Conservation (phyloP, 2,888 invertebrate genomes). For the Drosophila limbata region DNA sequence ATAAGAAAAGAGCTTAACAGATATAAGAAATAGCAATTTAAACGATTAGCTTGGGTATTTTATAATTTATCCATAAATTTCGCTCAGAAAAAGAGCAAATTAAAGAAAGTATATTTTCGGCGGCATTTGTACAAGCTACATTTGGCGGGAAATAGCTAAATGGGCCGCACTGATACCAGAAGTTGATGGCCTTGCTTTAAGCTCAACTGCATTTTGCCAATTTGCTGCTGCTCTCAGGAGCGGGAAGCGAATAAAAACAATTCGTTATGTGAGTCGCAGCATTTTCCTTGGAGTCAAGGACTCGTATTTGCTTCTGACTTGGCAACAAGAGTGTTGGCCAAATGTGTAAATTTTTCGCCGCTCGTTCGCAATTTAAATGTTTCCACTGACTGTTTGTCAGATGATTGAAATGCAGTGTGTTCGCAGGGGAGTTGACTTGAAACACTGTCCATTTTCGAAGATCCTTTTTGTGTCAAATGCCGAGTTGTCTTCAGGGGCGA, state of each 20-base stretch:
- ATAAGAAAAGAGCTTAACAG: background rate
- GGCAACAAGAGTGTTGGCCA: conserved; percentile 10
- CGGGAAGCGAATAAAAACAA: conserved; percentile 60
- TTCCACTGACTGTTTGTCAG: conserved; percentile 33
- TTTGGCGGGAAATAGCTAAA: conserved; percentile 5
- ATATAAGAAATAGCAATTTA: too few species aligned
- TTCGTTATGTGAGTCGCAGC: conserved; percentile 63
- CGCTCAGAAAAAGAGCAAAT: too few species aligned
- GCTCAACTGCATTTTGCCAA: conserved; percentile 60
- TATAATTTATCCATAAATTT: too few species aligned
- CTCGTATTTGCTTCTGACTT: conserved; percentile 28
- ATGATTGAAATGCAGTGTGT: conserved; percentile 31
- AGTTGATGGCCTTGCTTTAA: conserved; percentile 19
- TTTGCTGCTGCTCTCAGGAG: conserved; percentile 43
- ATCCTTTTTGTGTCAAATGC: conserved; percentile 20
- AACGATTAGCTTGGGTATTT: too few species aligned
- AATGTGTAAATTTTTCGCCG: conserved; percentile 36
- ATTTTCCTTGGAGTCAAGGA: conserved; percentile 35
- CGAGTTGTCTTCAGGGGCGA: background rate
- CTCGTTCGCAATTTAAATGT: conserved; percentile 59
- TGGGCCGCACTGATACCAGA: background rate
- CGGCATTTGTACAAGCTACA: background rate
- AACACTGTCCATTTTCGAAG: conserved; percentile 14
- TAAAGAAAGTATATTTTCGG: too few species aligned
- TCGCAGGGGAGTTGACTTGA: background rate